Conservation (phyloP, 1,140 invertebrate species). For the Ceratoteleas bidentatus region DNA sequence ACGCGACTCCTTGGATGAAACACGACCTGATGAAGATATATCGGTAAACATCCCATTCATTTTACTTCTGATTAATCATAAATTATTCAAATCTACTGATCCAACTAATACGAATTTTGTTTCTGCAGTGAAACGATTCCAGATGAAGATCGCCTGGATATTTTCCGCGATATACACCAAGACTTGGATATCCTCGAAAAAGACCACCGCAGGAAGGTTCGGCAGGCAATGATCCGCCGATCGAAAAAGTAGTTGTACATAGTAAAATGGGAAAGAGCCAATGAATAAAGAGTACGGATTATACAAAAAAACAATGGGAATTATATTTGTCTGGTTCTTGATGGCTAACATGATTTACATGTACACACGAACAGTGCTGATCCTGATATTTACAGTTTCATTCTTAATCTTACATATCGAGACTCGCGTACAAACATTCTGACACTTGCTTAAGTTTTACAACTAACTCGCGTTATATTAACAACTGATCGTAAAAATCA, state of each 20-base stretch:
- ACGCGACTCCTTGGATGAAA: slow-evolving; percentile 90
- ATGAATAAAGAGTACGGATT: slow-evolving; percentile 19
- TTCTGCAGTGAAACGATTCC: slow-evolving; percentile 87
- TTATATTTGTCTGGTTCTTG: slow-evolving; percentile 28
- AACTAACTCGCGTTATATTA: neutral
- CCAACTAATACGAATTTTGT: slow-evolving; percentile 2
- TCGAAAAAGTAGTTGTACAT: slow-evolving; percentile 78
- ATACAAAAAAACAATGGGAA: slow-evolving; percentile 52
- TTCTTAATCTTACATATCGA: neutral
- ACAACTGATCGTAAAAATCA: too few species aligned
- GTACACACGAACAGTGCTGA: slow-evolving; percentile 33
- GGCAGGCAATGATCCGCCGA: slow-evolving; percentile 85
- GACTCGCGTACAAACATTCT: slow-evolving; percentile 7
- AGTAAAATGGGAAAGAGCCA: slow-evolving; percentile 26
- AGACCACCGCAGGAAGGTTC: slow-evolving; percentile 85
- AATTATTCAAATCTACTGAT: too few species aligned
- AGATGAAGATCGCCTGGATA: slow-evolving; percentile 92
- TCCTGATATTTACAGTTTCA: slow-evolving; percentile 43
- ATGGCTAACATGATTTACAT: slow-evolving; percentile 33
- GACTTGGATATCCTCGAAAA: slow-evolving; percentile 88
- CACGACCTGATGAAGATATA: slow-evolving; percentile 97
- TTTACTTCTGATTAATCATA: neutral
- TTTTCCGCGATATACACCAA: slow-evolving; percentile 91
- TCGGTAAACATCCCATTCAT: slow-evolving; percentile 82
- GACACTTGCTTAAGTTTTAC: neutral